Evolutionary conservation across 2,888 invertebrate species (phyloP).

Genomic region (Drosophila neonasuta): DNA sequence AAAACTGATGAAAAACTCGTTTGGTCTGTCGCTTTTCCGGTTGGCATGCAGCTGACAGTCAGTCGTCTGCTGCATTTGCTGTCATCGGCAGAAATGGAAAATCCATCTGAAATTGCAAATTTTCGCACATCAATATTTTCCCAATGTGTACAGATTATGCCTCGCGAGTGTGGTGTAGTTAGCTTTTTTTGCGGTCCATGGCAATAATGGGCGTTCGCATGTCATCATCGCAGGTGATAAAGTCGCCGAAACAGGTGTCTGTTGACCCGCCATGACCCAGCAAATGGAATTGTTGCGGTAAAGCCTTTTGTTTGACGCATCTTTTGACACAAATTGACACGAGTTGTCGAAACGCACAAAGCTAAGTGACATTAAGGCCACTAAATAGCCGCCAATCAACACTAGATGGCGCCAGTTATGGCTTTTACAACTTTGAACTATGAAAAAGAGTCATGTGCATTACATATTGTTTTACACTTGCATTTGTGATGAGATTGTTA

Average conservation of each 20-base stretch:
- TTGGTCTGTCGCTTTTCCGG: slow-evolving; percentile 1
- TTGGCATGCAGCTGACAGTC: slow-evolving; percentile 9
- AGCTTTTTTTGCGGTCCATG: slow-evolving; percentile 59
- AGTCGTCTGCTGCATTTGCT: slow-evolving; percentile 17
- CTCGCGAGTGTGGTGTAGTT: slow-evolving; percentile 4
- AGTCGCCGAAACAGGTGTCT: slow-evolving; percentile 35
- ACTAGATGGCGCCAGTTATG: neutral
- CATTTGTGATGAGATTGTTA: neutral
- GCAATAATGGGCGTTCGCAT: slow-evolving; percentile 18
- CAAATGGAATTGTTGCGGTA: slow-evolving; percentile 14
- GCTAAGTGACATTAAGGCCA: neutral
- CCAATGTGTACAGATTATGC: slow-evolving; percentile 43
- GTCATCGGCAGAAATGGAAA: slow-evolving; percentile 61
- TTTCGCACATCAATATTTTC: slow-evolving; percentile 35
- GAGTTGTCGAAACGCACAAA: neutral
- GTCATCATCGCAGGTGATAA: slow-evolving; percentile 20
- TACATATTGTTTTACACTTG: neutral
- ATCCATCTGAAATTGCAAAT: slow-evolving; percentile 51
- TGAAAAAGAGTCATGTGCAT: neutral
- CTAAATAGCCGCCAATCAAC: neutral
- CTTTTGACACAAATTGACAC: neutral
- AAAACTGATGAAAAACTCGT: slow-evolving; percentile 21
- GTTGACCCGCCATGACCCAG: slow-evolving; percentile 6
- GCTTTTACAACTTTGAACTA: neutral
- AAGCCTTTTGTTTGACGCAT: neutral